Evolutionary conservation across 2,888 invertebrate species (phyloP).

Genomic region (Ophraella communa): DNA sequence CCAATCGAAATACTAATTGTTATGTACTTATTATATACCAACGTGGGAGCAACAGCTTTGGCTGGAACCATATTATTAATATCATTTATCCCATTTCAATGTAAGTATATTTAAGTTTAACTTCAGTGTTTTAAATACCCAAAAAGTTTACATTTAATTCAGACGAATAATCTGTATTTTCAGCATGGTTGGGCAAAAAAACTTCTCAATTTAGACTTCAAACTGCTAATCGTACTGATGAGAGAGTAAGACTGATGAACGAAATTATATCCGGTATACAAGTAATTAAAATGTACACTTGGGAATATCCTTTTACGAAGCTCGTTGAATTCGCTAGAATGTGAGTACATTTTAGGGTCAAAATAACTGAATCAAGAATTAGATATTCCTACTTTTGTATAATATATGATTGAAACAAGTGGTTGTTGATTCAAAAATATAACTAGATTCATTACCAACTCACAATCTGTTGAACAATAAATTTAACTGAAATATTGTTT

Average conservation of each 20-base stretch:
- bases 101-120: conserved; percentile 27
- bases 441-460: too few species aligned
- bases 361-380: too few species aligned
- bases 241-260: conserved; percentile 86
- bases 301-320: conserved; percentile 87
- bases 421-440: too few species aligned
- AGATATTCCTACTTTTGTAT: too few species aligned
- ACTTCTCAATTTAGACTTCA: conserved; percentile 76
- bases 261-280: conserved; percentile 88
- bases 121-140: too few species aligned
- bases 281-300: conserved; percentile 96
- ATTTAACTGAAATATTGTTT: too few species aligned
- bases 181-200: conserved; percentile 66
- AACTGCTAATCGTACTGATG: conserved; percentile 82
- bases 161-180: conserved; percentile 5
- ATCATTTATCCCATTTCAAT: conserved; percentile 51
- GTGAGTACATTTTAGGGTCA: conserved; percentile 51
- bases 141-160: too few species aligned
- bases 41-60: conserved; percentile 56
- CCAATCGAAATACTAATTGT: conserved; percentile 66
- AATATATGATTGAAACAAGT: too few species aligned
- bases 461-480: too few species aligned
- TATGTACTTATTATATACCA: conserved; percentile 61
- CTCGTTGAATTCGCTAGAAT: conserved; percentile 72
- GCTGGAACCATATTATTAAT: conserved; percentile 56